A percentile compares a stretch with the other conserved stretches of the same genome.
These are phyloP conservation scores for Drosophila burlai DNA, from an alignment of 1,140 invertebrate genomes.

Conservation along the genomic window DNA sequence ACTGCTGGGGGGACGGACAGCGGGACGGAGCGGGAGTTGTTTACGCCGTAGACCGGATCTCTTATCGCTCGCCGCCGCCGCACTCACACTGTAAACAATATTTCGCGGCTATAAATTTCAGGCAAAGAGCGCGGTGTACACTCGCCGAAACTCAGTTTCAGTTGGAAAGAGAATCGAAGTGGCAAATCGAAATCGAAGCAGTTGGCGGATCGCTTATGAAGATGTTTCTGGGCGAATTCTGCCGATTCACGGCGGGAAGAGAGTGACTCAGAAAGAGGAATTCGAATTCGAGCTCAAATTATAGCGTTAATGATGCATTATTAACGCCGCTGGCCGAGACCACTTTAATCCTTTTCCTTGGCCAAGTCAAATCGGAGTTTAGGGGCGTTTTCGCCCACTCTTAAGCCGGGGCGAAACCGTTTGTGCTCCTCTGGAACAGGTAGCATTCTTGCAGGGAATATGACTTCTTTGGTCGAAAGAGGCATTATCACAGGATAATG, in stretches of 20 bases:
- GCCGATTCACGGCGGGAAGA: slow-evolving; percentile 67
- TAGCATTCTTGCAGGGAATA: slow-evolving; percentile 1
- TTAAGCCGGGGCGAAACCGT: slow-evolving; percentile 46
- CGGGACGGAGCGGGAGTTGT: slow-evolving; percentile 20
- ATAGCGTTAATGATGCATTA: slow-evolving; percentile 85
- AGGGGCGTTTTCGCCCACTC: slow-evolving; percentile 58
- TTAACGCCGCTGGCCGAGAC: slow-evolving; percentile 79
- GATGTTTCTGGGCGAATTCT: slow-evolving; percentile 45
- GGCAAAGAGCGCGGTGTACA: slow-evolving; percentile 53
- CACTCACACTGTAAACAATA: slow-evolving; percentile 44
- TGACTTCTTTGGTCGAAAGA: slow-evolving; percentile 5
- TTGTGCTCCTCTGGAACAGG: slow-evolving; percentile 27
- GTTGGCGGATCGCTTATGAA: slow-evolving; percentile 20
- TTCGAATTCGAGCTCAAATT: slow-evolving; percentile 71
- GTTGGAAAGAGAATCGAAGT: slow-evolving; percentile 31
- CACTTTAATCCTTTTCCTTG: slow-evolving; percentile 71
- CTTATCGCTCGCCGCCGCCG: slow-evolving; percentile 28
- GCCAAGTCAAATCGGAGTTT: slow-evolving; percentile 57
- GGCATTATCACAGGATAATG: slow-evolving; percentile 82
- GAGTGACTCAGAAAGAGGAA: slow-evolving; percentile 31
- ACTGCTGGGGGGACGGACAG: not conserved
- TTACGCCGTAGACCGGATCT: slow-evolving; percentile 43
- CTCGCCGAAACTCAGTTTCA: slow-evolving; percentile 25
- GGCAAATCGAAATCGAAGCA: slow-evolving; percentile 14
- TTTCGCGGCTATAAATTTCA: slow-evolving; percentile 21